A percentile compares a stretch with the other conserved stretches of the same genome.
Conservation (phyloP, 2,888 invertebrate species). For the Nyleta sp. region DNA sequence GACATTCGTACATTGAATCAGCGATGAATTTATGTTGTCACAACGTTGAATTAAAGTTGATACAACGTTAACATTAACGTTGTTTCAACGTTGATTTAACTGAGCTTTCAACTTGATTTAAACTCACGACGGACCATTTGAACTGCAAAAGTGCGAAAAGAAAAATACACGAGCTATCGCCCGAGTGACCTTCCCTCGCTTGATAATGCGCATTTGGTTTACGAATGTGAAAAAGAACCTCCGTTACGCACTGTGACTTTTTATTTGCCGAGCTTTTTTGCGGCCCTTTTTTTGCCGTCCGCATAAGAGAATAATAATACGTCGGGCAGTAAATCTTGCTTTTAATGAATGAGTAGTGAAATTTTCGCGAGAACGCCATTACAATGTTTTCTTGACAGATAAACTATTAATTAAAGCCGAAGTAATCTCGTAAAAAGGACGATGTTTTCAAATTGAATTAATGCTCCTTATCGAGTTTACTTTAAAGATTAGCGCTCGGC, state of each 20-base stretch:
- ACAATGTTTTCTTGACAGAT: conserved; percentile 15
- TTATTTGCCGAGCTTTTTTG: conserved; percentile 27
- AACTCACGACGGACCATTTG: no score
- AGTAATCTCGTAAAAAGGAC: neutral
- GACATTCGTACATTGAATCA: no score
- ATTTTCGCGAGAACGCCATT: conserved; percentile 20
- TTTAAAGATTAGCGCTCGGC: no score
- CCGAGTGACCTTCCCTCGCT: neutral
- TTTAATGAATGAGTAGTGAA: conserved; percentile 43
- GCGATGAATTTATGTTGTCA: no score
- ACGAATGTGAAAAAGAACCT: conserved; percentile 8
- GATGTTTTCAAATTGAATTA: neutral
- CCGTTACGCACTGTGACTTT: conserved; percentile 39
- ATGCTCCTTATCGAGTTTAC: no score
- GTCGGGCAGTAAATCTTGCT: conserved; percentile 16
- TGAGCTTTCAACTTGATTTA: no score
- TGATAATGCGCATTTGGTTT: conserved; percentile 12
- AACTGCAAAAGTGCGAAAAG: neutral
- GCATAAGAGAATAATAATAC: conserved; percentile 28
- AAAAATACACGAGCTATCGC: neutral
- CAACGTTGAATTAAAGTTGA: no score
- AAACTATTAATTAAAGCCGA: conserved; percentile 21
- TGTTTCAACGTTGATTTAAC: no score
- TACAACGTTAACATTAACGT: no score
- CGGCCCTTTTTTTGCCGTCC: conserved; percentile 10